Evolutionary conservation across 2,888 invertebrate genomes (phyloP), one percentile per base, ranked within the genome.

Genomic region (Empis livida): DNA sequence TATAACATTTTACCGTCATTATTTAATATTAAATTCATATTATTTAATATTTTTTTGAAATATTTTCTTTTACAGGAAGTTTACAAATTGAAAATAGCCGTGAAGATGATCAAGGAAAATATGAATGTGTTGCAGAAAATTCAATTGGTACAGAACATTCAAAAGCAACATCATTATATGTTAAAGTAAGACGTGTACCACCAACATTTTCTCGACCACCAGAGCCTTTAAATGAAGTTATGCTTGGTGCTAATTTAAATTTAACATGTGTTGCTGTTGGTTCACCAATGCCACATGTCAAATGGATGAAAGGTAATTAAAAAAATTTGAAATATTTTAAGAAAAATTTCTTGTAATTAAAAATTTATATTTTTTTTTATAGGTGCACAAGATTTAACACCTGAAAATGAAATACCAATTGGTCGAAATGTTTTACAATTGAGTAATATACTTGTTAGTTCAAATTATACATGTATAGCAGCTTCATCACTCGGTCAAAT

Each of bases 191-290:
- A 52, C 79, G 95, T 54, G 94, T 97, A 8, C 84, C 94, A 6
- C 97, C 97, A 0, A 88, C 89, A 62, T 99, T 99, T 71, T 91
- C 95, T 13, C 88, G 90, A 53, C 89, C 88, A 16, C 94, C 96
- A 50, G 84, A 88, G 39, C 74, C 82, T 11, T 71, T 83, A 44
- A 86, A 82, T 55, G 92, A 94, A 64, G 94, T 97, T 45, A 90
- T 89, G 80, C 76, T 94, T 44, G 94, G 94, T 13, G 85, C 87
- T 1, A 84, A 85, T 63, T 74, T 96, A 56, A 96, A 92, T 67
- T 73, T 99, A 55, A 93, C 93, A 48, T 99, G 99, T 68, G 93
- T 95, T 47, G 97, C 97, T 10, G 89, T 92, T 30, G 97, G 99
- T 16, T 92, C 96, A 0, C 97, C 97, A 8, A 95, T 97, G 95